A percentile compares a stretch with the other conserved stretches of the same genome.
phyloP scores from a whole-genome alignment of 2,797 vertebrate genomes.

The Cirrhinus molitorella region DNA sequence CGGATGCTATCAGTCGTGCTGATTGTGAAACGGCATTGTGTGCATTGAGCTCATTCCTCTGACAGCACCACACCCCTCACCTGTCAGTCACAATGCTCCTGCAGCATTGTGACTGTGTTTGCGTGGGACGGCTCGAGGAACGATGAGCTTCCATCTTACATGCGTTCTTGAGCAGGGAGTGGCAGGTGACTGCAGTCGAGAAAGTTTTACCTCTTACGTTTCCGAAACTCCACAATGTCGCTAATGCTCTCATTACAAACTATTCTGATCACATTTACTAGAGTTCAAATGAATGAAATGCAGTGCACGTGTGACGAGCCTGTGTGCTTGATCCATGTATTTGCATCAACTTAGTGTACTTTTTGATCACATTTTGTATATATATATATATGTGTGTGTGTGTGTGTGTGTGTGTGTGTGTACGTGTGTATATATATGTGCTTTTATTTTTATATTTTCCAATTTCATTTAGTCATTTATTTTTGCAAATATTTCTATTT shows the following conservation, averaged over 20 bases:
- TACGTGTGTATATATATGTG: no score
- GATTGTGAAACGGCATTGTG: slow-evolving; percentile 62
- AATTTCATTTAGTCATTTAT: no score
- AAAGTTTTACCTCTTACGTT: neutral
- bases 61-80: slow-evolving; percentile 59
- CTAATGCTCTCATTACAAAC: neutral
- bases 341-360: no score
- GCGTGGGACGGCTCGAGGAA: neutral
- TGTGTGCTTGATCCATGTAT: no score
- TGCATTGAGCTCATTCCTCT: slow-evolving; percentile 48
- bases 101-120: neutral
- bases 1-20: neutral
- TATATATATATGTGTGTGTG: no score
- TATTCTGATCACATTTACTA: neutral
- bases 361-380: no score
- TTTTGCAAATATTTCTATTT: no score
- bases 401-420: no score
- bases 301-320: neutral
- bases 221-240: neutral
- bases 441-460: no score
- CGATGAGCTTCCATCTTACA: neutral
- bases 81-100: neutral
- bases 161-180: slow-evolving; percentile 34
- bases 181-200: neutral
- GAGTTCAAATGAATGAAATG: neutral